Percentiles rank a stretch among this genome's conserved stretches.
Conservation (phyloP, 2,888 invertebrate species). For the Ptycholaimellus sp. region DNA sequence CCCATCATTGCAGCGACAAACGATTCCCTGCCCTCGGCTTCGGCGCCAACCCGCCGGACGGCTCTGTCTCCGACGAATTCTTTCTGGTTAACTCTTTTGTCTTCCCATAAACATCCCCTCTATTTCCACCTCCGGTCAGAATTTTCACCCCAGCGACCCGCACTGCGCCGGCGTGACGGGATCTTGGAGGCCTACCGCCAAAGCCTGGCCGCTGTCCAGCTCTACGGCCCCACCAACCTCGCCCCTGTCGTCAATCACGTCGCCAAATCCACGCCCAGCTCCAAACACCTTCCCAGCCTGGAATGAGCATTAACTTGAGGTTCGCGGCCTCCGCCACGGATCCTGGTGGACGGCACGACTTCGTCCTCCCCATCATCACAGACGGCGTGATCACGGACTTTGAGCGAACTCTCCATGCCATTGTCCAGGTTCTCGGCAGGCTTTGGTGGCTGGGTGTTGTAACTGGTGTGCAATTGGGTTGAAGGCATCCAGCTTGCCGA, state of each 20-base stretch:
- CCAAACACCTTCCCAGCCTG: too few species aligned
- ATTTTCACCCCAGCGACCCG: constrained; percentile 34
- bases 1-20: constrained; percentile 29
- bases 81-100: constrained; percentile 25
- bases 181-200: constrained; percentile 34
- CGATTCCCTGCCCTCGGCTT: constrained; percentile 35
- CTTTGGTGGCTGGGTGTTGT: too few species aligned
- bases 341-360: constrained; percentile 28
- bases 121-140: constrained; percentile 22
- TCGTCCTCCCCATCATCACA: constrained; percentile 38
- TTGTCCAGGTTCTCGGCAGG: too few species aligned
- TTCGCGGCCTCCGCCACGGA: neutral
- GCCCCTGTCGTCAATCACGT: constrained; percentile 36
- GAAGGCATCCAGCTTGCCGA: constrained; percentile 35
- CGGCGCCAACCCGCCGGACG: constrained; percentile 33
- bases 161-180: constrained; percentile 33
- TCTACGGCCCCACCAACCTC: constrained; percentile 39
- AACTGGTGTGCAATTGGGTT: too few species aligned
- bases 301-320: too few species aligned
- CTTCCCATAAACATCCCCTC: neutral
- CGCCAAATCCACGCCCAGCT: constrained; percentile 15
- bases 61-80: constrained; percentile 33
- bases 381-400: constrained; percentile 41
- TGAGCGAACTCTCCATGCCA: constrained; percentile 32
- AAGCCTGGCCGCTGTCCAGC: constrained; percentile 30